Evolutionary conservation across 37 sponge, comb jelly and placozoan species (phyloP).

Genomic region (Halichondria panicea): DNA sequence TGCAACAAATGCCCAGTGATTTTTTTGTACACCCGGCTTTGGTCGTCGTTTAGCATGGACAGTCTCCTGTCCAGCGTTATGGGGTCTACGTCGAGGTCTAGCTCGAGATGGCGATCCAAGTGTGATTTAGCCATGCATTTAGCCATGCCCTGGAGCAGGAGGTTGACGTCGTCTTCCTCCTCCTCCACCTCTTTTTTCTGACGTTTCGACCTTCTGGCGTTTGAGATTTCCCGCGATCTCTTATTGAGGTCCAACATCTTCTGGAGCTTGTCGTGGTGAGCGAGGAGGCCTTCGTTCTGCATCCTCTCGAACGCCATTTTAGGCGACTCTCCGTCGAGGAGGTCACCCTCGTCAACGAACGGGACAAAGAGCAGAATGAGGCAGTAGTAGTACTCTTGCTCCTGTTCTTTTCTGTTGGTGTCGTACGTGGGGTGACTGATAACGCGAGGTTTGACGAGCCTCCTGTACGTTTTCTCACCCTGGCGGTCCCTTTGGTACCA

Average conservation of each 20-base stretch:
- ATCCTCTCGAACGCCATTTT: conserved; percentile 37
- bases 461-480: conserved; percentile 17
- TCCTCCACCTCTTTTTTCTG: not conserved
- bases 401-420: conserved; percentile 8
- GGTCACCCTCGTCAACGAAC: no score
- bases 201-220: no score
- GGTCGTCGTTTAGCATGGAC: conserved; percentile 56
- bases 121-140: conserved; percentile 39
- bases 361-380: no score
- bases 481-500: no score
- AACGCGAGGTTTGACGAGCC: conserved; percentile 7
- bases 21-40: conserved; percentile 35
- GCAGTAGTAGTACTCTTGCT: no score
- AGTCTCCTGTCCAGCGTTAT: no score
- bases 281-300: no score
- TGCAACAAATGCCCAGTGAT: conserved; percentile 17
- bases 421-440: no score
- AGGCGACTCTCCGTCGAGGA: conserved; percentile 28
- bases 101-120: not conserved
- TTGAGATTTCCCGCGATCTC: no score
- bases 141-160: conserved; percentile 44
- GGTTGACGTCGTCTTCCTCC: conserved; percentile 19
- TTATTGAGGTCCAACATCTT: conserved; percentile 38
- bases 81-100: conserved; percentile 9
- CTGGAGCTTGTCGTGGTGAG: conserved; percentile 43